Conservation (phyloP, 1,140 invertebrate species). For the Lutraria rhynchaena region DNA sequence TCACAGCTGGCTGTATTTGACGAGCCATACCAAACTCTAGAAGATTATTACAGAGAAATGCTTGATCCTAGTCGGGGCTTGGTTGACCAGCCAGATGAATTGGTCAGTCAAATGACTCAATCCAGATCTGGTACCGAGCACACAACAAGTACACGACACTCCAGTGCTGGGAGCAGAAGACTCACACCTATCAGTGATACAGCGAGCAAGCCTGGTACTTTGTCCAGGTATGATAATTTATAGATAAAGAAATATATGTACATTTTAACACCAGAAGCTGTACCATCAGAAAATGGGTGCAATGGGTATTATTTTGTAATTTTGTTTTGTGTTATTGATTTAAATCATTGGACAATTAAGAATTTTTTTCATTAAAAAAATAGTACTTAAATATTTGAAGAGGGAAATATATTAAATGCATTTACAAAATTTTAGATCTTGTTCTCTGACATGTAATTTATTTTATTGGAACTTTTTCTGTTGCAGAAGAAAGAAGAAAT, state of each 20-base stretch:
- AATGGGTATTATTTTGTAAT: background rate
- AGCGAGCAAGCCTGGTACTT: conserved; percentile 2
- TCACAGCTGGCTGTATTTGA: conserved; percentile 62
- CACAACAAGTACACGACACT: conserved; percentile 12
- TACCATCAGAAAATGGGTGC: background rate
- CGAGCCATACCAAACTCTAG: conserved; percentile 26
- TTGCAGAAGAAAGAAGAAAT: conserved; percentile 33
- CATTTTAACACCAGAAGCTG: background rate
- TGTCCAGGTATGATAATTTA: conserved; percentile 10
- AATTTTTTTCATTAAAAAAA: no score
- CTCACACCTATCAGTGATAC: conserved; percentile 47
- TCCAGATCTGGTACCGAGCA: background rate
- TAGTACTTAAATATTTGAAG: no score
- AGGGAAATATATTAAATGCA: no score
- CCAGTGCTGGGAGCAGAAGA: conserved; percentile 45
- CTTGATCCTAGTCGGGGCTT: conserved; percentile 7
- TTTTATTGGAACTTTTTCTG: no score
- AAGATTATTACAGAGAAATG: conserved; percentile 47
- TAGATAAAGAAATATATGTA: background rate
- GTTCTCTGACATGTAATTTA: no score
- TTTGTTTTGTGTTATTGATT: no score
- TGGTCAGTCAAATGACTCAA: background rate
- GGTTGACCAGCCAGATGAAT: conserved; percentile 5
- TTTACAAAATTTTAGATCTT: no score
- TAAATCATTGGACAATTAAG: no score